Conservation (phyloP, 2,113 vertebrate genomes). For the Triplophysa tibetana region DNA sequence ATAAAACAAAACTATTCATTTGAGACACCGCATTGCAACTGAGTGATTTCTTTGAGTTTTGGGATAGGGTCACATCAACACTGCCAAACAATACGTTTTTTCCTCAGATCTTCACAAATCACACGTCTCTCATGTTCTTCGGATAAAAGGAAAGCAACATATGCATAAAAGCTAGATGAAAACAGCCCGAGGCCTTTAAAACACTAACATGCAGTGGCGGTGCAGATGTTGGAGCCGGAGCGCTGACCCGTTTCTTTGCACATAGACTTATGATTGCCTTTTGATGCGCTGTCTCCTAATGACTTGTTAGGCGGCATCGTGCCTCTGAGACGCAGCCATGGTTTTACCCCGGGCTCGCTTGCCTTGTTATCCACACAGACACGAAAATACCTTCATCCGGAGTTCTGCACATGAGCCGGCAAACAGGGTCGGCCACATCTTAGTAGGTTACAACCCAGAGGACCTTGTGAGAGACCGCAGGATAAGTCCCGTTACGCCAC, state of each 20-base stretch:
- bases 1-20: too few species aligned
- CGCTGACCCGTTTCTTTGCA: conserved; percentile 19
- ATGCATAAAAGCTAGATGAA: neutral
- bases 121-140: too few species aligned
- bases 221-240: conserved; percentile 14
- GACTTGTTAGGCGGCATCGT: conserved; percentile 25
- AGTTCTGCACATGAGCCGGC: conserved; percentile 25
- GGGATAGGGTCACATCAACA: neutral
- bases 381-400: conserved; percentile 33
- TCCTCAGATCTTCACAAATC: too few species aligned
- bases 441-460: conserved; percentile 47
- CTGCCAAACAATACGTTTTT: too few species aligned
- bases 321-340: conserved; percentile 18
- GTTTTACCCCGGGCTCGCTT: conserved; percentile 21
- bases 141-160: neutral
- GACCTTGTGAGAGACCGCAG: conserved; percentile 50
- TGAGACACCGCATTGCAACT: too few species aligned
- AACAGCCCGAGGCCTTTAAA: neutral
- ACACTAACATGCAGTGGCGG: neutral
- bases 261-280: conserved; percentile 10
- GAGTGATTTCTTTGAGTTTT: too few species aligned
- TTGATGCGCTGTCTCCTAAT: conserved; percentile 31
- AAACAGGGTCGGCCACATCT: neutral
- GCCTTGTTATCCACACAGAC: conserved; percentile 33
- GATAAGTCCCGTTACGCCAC: conserved; percentile 43